Evolutionary conservation across 1,140 invertebrate species (phyloP).

Genomic region (Copidosoma floridanum): DNA sequence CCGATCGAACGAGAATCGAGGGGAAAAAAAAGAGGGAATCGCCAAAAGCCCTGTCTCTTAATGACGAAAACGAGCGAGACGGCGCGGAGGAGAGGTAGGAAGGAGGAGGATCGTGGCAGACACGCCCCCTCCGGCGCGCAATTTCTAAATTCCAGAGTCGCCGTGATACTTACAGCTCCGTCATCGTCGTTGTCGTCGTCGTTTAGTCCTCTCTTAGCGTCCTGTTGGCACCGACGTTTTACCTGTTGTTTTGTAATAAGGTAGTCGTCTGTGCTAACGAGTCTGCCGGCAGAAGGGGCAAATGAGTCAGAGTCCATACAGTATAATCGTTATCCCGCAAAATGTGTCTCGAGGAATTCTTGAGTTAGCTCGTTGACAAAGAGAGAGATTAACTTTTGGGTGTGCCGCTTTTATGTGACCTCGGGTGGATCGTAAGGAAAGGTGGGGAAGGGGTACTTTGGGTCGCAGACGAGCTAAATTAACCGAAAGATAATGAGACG

Average conservation of each 20-base stretch:
- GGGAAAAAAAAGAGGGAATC: background rate
- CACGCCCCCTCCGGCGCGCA: background rate
- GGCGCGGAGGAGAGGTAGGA: background rate
- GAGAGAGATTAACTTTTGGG: background rate
- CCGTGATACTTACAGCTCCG: no score
- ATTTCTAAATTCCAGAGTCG: constrained; percentile 8
- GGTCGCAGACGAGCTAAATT: no score
- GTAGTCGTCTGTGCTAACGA: background rate
- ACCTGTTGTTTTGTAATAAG: no score
- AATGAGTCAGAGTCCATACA: no score
- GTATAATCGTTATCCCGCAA: no score
- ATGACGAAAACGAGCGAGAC: background rate
- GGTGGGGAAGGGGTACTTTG: background rate
- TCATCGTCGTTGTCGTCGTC: no score
- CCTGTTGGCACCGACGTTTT: no score
- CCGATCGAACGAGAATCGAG: background rate
- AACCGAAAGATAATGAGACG: no score
- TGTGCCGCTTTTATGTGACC: no score
- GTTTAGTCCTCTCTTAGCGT: no score
- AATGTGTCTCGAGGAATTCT: background rate
- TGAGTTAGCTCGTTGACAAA: background rate
- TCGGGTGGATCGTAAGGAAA: background rate
- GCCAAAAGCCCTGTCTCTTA: no score
- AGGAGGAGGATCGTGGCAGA: background rate
- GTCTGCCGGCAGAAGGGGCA: background rate